Base-by-base conservation (phyloP, 2,113 vertebrate species). In the Phyllostomus hastatus region DNA sequence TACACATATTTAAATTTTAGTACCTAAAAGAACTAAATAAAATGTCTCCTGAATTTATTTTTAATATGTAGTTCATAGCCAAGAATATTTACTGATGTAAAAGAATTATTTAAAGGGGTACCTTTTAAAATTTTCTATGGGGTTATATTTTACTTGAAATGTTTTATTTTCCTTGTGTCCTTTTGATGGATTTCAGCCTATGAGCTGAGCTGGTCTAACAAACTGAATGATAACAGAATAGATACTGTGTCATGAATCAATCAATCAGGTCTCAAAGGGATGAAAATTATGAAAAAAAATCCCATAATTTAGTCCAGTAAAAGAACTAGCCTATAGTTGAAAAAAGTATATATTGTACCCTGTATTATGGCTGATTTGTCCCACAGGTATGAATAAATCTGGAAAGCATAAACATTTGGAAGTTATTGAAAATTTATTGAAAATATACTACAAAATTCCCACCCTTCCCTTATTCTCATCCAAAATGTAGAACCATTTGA, bases 391-490 rank as follows among this genome's bases (percentile, higher is more conserved):
- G 93, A 97, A 73, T 73, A 85, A 94, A 88, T 57, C 86, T 73
- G 80, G 94, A 94, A 97, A 93, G 70, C 95, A 76, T 73, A 90
- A 82, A 92, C 95, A 96, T 97, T 97, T 97, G 97, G 96, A 96
- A 97, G 85, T 96, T 95, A 97, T 96, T 97, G 82, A 92, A 97
- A 90, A 79, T 95, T 76, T 94, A 95, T 96, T 96, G 93, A 91
- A 96, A 95, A 73, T 61, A 15, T 61, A 87, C 72, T 88, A 50
- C n/a, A 94, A 70, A 93, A 85, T 69, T 43, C 50, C 73, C 59
- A 50, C 57, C 7, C 69, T 81, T 22, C 28, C 64, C 92, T 79
- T 93, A 75, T 91, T 93, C 33, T 33, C 64, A 52, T 83, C 79
- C 91, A 46, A 96, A 61, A 91, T 79, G 35, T 26, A 76, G 72